Conservation (phyloP, 1,140 invertebrate species). For the Hetaerina americana region DNA sequence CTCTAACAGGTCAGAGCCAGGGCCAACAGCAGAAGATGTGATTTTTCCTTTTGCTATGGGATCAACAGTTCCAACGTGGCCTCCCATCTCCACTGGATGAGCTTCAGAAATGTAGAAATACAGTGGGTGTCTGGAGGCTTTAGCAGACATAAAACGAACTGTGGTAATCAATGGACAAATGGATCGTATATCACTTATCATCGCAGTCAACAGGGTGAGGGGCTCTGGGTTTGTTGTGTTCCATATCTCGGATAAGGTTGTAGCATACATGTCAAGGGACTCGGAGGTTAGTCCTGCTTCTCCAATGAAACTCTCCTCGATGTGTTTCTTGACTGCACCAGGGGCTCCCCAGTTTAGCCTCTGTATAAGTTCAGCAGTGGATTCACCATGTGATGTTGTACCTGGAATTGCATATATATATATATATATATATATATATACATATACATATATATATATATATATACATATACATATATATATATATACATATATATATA, state of each 20-base stretch:
- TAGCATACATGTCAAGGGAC: neutral
- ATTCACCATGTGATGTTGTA: conserved; percentile 53
- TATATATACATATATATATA: too few species aligned
- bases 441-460: too few species aligned
- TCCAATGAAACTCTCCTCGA: conserved; percentile 27
- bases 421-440: too few species aligned
- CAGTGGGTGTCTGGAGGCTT: neutral
- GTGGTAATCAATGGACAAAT: neutral
- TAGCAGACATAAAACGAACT: neutral
- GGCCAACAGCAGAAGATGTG: neutral
- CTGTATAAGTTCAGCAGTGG: conserved; percentile 36
- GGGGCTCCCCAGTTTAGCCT: conserved; percentile 30
- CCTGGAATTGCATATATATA: too few species aligned
- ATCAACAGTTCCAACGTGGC: neutral
- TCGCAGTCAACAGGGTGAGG: neutral
- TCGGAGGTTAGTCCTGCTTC: neutral
- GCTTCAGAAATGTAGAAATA: neutral
- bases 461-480: too few species aligned
- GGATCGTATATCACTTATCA: neutral
- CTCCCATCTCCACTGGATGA: neutral
- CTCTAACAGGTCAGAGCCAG: neutral
- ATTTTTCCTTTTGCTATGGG: neutral
- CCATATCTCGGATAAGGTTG: neutral
- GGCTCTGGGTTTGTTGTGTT: neutral
- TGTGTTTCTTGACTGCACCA: conserved; percentile 42